Base-by-base conservation (phyloP, 2,797 vertebrate genomes). In the Hydrophis major region DNA sequence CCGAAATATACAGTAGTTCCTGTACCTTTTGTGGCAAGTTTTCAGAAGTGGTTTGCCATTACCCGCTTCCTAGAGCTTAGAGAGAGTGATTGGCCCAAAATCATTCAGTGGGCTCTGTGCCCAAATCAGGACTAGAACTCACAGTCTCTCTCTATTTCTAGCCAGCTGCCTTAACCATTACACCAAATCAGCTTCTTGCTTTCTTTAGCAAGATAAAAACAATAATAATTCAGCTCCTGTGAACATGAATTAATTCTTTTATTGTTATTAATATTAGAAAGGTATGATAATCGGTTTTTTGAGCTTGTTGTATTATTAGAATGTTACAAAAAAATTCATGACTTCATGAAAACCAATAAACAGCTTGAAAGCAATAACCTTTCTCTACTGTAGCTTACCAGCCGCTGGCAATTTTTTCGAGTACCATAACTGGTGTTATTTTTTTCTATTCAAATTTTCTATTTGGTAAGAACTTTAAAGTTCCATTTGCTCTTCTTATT, bases 401-500 rank as follows among this genome's bases (percentile, higher is more conserved):
- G 53, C 53, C 12, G 53, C 20, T 74, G 16, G 69, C 1, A 37
- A 74, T 74, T 32, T 37, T 37, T 74, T 32, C 1, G 18, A 18
- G 37, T n/a, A 27, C 14, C n/a, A 59, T 0, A 74, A 27, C 50
- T 74, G n/a, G n/a, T 4, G 3, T 50, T 83, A 55, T 0, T n/a
- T 69, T 66, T 69, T 63, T 86, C 14, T 13, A 89, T 32, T 18
- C 55, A 42, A 16, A 59, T 87, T 63, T 56, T 60, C 61, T 63
- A 6, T 47, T 88, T 4, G 56, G 1, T 60, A 47, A 47, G 42
- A 20, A 83, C n/a, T 90, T 12, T 25, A 87, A 57, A 22, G 47
- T 18, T 90, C 53, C 25, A 53, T 90, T 88, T 27, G 89, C 3
- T 95, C 32, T 96, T 28, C 93, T 53, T 95, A 50, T 95, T 93